Conservation (phyloP, 2,113 vertebrate genomes). For the Cathartes aura region DNA sequence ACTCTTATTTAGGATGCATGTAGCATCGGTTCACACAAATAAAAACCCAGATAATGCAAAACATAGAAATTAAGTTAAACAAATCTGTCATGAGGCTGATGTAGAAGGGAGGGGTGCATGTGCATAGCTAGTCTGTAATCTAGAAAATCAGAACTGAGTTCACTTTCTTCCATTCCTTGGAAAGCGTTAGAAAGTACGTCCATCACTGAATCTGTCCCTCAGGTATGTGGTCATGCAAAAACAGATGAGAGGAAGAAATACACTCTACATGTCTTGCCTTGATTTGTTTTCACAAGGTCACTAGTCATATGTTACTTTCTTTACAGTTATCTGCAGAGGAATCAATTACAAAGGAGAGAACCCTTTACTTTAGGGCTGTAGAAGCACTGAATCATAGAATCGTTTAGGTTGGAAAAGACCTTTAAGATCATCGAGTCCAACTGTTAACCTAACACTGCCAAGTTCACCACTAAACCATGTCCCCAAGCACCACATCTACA, state of each 20-base stretch:
- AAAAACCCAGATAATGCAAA: not conserved
- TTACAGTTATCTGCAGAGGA: not conserved
- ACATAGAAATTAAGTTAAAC: not conserved
- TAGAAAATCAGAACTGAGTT: not conserved
- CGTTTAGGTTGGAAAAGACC: too few relatives aligned
- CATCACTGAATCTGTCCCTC: not conserved
- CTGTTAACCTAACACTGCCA: too few relatives aligned
- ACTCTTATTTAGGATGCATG: not conserved
- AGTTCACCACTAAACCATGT: too few relatives aligned
- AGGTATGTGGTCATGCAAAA: not conserved
- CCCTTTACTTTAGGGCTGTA: not conserved
- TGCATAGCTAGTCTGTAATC: not conserved
- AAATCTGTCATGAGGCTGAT: not conserved
- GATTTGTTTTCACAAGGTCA: not conserved
- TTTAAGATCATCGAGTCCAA: too few relatives aligned
- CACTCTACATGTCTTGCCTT: not conserved
- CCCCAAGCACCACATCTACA: too few relatives aligned
- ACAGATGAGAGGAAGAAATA: not conserved
- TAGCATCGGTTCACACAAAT: not conserved
- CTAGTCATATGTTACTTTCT: not conserved
- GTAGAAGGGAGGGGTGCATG: not conserved
- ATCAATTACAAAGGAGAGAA: not conserved
- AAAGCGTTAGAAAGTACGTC: not conserved
- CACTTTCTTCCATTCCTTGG: not conserved
- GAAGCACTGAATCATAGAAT: not conserved